These are phyloP conservation scores for Porites divaricata DNA, from an alignment of 92 coral and sea anemone species.

Conservation along the genomic window DNA sequence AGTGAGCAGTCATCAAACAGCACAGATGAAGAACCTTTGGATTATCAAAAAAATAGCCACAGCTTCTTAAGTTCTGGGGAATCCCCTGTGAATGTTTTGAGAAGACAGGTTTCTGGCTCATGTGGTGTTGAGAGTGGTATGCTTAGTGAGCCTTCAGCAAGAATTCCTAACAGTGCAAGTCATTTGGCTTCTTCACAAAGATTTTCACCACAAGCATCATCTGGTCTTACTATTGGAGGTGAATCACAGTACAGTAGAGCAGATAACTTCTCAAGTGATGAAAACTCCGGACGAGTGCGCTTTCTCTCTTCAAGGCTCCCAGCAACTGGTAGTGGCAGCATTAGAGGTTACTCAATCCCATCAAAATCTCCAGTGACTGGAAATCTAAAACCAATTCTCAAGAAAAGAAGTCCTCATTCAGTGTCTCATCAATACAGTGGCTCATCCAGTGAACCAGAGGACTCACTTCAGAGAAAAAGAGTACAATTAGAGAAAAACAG, in stretches of 20 bases:
- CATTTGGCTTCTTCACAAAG: neutral
- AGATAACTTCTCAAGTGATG: constrained; percentile 68
- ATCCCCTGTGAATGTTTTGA: constrained; percentile 57
- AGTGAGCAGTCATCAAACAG: constrained; percentile 46
- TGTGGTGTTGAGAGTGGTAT: constrained; percentile 4
- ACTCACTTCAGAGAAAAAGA: constrained; percentile 12
- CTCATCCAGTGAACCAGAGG: constrained; percentile 69
- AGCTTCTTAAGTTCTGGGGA: neutral
- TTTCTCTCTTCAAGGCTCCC: constrained; percentile 92
- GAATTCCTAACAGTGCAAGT: constrained; percentile 56
- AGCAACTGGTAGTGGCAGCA: constrained; percentile 81
- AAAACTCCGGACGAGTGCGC: constrained; percentile 80
- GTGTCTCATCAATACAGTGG: constrained; percentile 30
- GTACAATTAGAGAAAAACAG: neutral
- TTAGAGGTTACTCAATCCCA: neutral
- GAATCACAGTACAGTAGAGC: neutral
- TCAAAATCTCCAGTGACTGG: constrained; percentile 43
- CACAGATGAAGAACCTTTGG: constrained; percentile 47
- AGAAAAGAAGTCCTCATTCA: constrained; percentile 50
- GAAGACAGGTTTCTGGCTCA: constrained; percentile 47
- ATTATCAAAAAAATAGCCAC: neutral
- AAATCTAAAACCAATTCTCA: constrained; percentile 79
- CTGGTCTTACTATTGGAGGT: neutral
- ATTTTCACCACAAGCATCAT: neutral
- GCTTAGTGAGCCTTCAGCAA: constrained; percentile 33